A percentile compares a stretch with the other conserved stretches of the same genome.
phyloP scores from a whole-genome alignment of 2,113 vertebrate species.

The Sorex fumeus region DNA sequence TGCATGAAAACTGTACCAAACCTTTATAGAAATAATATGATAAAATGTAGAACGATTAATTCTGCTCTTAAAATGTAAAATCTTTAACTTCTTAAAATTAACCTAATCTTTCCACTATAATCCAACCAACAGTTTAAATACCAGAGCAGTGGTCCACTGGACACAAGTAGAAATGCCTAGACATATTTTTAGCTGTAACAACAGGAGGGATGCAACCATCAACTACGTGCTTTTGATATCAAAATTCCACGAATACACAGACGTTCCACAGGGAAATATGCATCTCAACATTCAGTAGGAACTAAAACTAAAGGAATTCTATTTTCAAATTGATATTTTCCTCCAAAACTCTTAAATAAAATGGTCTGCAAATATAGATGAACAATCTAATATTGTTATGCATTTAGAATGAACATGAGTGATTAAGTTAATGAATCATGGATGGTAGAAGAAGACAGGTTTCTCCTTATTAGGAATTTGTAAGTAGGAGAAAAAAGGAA shows the following conservation, averaged over 20 bases:
- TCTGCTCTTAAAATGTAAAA: not conserved
- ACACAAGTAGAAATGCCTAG: not conserved
- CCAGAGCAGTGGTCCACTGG: not conserved
- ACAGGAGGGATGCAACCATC: not conserved
- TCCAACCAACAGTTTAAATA: constrained; percentile 11
- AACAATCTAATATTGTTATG: not conserved
- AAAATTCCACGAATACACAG: not conserved
- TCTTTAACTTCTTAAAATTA: not conserved
- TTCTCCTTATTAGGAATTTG: not conserved
- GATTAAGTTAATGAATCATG: not conserved
- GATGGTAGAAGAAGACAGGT: not conserved
- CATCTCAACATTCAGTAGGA: not conserved
- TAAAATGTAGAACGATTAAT: constrained; percentile 17
- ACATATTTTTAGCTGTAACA: not conserved
- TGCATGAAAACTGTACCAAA: not conserved
- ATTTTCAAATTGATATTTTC: not conserved
- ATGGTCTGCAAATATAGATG: not conserved
- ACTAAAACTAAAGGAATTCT: not conserved
- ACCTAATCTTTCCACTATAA: not conserved
- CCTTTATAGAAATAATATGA: constrained; percentile 8
- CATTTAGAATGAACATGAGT: not conserved
- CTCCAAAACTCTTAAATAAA: not conserved
- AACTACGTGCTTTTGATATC: not conserved
- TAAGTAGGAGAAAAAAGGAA: not conserved
- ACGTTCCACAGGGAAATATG: not conserved